Evolutionary conservation across 2,113 vertebrate genomes (phyloP).

Genomic region (Hystrix cristata): DNA sequence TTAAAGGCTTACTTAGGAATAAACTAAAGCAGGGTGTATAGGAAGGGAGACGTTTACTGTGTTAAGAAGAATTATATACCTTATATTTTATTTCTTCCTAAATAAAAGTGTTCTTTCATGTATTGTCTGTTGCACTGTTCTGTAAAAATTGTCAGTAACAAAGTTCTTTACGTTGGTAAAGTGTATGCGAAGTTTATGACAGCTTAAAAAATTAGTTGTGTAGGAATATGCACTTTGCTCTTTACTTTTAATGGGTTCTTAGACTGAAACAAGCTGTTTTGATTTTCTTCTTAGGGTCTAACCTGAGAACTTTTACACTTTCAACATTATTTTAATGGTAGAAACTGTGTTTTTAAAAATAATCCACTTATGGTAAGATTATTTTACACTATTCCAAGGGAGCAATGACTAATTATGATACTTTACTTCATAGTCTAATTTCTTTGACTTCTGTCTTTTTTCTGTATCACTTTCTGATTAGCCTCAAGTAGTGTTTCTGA

Average conservation of each 20-base stretch:
- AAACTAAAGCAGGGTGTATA: background rate
- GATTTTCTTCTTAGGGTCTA: background rate
- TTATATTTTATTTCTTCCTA: background rate
- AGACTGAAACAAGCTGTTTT: background rate
- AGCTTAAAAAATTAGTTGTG: slow-evolving; percentile 47
- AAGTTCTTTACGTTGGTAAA: background rate
- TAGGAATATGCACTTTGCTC: slow-evolving; percentile 61
- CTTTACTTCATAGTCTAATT: background rate
- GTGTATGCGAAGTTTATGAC: slow-evolving; percentile 48
- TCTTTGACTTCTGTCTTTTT: background rate
- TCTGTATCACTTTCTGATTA: background rate
- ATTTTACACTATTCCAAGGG: background rate
- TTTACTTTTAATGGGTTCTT: background rate
- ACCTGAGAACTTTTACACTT: background rate
- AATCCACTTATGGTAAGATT: too few species aligned
- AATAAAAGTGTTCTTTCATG: background rate
- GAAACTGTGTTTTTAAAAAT: background rate
- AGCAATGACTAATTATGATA: background rate
- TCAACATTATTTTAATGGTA: background rate
- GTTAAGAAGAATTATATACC: background rate
- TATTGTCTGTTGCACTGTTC: background rate
- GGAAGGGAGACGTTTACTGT: background rate
- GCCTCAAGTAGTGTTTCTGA: background rate
- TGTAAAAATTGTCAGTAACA: background rate
- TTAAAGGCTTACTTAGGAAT: background rate